Percentiles rank a stretch among this genome's conserved stretches.
Conservation (phyloP, 2,888 invertebrate genomes). For the Tricholauxania praeusta region DNA sequence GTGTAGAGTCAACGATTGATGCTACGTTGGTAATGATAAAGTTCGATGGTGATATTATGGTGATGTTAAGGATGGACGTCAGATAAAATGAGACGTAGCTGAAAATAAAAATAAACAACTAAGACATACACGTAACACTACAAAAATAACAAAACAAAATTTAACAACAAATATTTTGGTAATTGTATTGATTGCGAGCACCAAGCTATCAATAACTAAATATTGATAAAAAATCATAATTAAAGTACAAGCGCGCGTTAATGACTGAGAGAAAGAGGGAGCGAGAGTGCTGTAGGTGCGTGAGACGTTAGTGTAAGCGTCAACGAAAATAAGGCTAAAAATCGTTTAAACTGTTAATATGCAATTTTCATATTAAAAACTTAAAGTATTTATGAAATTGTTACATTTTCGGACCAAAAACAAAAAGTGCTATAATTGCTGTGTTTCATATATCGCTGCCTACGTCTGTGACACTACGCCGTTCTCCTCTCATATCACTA, state of each 20-base stretch:
- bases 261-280: conserved; percentile 21
- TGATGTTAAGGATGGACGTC: conserved; percentile 22
- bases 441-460: too few species aligned
- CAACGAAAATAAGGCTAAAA: too few species aligned
- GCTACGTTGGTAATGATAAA: conserved; percentile 34
- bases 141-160: neutral
- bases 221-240: too few species aligned
- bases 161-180: neutral
- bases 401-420: too few species aligned
- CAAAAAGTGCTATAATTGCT: too few species aligned
- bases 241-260: neutral
- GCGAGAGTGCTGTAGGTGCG: conserved; percentile 24
- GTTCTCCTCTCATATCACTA: too few species aligned
- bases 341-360: too few species aligned
- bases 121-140: neutral
- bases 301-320: conserved; percentile 31
- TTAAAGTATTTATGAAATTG: too few species aligned
- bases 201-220: too few species aligned
- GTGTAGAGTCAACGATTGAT: conserved; percentile 29
- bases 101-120: neutral
- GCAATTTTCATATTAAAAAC: too few species aligned
- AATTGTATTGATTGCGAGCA: too few species aligned
- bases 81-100: neutral
- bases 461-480: too few species aligned
- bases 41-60: conserved; percentile 36